Percentiles rank a stretch among this genome's conserved stretches.
These are phyloP conservation scores for Leucoraja erinaceus DNA, from an alignment of 2,113 vertebrate species.

Conservation along the genomic window DNA sequence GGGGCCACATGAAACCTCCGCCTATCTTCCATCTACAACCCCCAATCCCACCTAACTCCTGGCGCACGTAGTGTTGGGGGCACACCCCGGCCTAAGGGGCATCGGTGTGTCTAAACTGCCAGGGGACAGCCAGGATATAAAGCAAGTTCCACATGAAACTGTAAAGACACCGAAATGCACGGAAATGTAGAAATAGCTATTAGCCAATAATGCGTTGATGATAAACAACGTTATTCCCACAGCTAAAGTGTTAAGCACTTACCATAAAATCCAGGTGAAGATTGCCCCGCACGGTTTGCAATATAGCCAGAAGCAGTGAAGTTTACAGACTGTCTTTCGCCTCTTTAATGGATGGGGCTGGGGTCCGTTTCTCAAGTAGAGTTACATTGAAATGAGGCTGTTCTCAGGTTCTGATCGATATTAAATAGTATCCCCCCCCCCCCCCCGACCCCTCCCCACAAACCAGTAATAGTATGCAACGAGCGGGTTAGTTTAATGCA, in stretches of 20 bases:
- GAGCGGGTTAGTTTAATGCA: conserved; percentile 20
- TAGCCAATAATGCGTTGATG: background rate
- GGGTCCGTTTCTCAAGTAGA: background rate
- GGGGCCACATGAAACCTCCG: background rate
- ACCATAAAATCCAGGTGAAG: background rate
- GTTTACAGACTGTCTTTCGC: background rate
- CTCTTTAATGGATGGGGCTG: conserved; percentile 2
- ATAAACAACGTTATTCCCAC: background rate
- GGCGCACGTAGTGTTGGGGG: background rate
- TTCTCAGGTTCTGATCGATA: conserved; percentile 24
- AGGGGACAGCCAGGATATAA: background rate
- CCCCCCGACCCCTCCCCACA: background rate
- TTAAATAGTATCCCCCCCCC: conserved; percentile 11
- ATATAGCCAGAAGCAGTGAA: background rate
- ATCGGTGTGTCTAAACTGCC: background rate
- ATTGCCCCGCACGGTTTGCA: background rate
- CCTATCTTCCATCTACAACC: too few relatives aligned
- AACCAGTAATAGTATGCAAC: conserved; percentile 13
- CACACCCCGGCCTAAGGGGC: background rate
- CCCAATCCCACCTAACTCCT: background rate
- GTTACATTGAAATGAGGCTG: conserved; percentile 29
- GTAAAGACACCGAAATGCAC: background rate
- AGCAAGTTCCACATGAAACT: background rate
- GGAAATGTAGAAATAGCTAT: background rate
- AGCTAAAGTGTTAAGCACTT: background rate